Percentiles rank a stretch among this genome's conserved stretches.
Evolutionary conservation across 2,888 invertebrate genomes (phyloP).

Genomic region (Cepaea hortensis): DNA sequence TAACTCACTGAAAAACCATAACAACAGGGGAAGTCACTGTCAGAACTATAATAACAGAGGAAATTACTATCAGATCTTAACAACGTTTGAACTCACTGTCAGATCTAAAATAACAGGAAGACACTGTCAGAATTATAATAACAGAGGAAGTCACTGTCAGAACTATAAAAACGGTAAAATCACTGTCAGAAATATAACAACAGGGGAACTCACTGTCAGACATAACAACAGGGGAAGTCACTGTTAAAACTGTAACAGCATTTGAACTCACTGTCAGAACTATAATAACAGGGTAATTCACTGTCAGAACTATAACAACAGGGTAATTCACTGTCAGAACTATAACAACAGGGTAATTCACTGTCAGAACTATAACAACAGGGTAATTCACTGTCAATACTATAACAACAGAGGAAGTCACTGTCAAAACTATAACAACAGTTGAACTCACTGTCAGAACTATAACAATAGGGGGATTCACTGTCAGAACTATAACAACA

Average conservation of each 20-base stretch:
- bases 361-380: not conserved
- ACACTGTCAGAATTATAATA: not conserved
- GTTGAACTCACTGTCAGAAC: not conserved
- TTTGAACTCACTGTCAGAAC: too few species aligned
- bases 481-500: too few species aligned
- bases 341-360: not conserved
- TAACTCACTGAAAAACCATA: not conserved
- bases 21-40: not conserved
- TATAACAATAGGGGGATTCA: not conserved
- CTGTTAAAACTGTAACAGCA: too few species aligned
- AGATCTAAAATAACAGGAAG: not conserved
- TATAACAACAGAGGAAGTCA: not conserved
- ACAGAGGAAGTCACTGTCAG: not conserved
- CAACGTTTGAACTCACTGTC: not conserved
- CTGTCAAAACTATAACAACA: not conserved
- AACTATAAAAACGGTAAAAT: not conserved
- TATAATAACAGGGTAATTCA: too few species aligned
- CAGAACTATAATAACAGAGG: not conserved
- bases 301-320: too few species aligned
- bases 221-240: too few species aligned
- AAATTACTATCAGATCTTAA: too few species aligned
- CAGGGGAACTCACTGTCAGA: not conserved
- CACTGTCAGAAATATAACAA: not conserved
- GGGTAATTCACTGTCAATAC: not conserved
- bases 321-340: too few species aligned